Conservation (phyloP, 2,113 vertebrate species). For the Myotis davidii region DNA sequence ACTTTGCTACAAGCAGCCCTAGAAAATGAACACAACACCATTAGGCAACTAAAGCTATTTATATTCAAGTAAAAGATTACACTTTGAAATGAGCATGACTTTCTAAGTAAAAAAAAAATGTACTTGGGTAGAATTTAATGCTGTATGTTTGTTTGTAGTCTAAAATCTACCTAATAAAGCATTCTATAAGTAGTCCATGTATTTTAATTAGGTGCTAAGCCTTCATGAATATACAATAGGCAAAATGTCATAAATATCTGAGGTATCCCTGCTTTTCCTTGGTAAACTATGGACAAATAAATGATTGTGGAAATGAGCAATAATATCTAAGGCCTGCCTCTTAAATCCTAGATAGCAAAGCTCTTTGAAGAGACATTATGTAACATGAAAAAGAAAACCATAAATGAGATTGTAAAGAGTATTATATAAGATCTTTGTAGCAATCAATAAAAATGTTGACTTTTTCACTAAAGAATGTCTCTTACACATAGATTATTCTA, state of each 20-base stretch:
- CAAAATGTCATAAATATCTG: not conserved
- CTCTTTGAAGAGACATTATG: not conserved
- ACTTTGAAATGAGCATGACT: not conserved
- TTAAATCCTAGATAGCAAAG: not conserved
- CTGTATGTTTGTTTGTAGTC: not conserved
- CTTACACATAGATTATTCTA: not conserved
- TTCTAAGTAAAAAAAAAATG: not conserved
- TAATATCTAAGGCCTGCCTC: not conserved
- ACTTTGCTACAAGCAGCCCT: not conserved
- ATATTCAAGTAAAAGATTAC: not conserved
- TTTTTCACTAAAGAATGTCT: not conserved
- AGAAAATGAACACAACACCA: not conserved
- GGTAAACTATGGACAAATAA: not conserved
- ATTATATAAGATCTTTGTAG: not conserved
- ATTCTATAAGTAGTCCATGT: too few species aligned
- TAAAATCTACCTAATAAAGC: not conserved
- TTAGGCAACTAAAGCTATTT: too few species aligned
- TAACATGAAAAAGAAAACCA: not conserved
- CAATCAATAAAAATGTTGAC: not conserved
- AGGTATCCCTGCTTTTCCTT: not conserved
- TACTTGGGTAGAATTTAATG: not conserved
- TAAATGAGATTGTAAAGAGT: too few species aligned
- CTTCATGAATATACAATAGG: not conserved
- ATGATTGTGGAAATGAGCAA: not conserved
- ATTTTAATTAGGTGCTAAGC: not conserved